Base-by-base conservation (phyloP, 1,140 invertebrate genomes). In the Trachymyrmex cornetzi region DNA sequence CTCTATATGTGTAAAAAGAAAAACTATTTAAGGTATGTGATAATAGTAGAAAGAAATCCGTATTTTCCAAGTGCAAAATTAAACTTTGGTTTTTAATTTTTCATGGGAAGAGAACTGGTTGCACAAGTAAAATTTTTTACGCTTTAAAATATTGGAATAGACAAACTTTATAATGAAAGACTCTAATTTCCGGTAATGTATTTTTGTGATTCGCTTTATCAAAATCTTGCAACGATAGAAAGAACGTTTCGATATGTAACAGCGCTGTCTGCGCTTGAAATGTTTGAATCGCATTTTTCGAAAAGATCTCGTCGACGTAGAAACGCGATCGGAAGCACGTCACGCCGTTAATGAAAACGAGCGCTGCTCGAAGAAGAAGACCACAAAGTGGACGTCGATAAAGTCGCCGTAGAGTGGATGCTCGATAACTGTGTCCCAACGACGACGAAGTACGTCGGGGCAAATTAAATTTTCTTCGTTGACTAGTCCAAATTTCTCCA, bases 381-480 rank as follows among this genome's bases (percentile, higher is more conserved):
- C 55, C 55, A 7, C 80, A 84, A 75, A 75, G 38, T 74, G 55
- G 69, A 50, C 80, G 53, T 84, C 69, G 80, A 84, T 63, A 84
- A 61, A 84, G 69, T 75, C 57, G 55, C 55, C 55, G 38, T 74
- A 19, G 6, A 67, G 48, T n/a, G 53, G 53, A 72, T 72, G 80
- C 34, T 82, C 80, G 67, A 74, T 72, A 82, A 82, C 53, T 14
- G 6, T 71, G 50, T 19, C 14, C 14, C 30, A 30, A 57, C 67
- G n/a, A 48, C 38, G 24, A 82, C 53, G 53, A 59, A 57, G 38
- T 7, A 24, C 67, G 80, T 61, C 44, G 34, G 67, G 74, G 44
- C 57, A 89, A 89, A 89, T 89, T 89, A 87, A 82, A 89, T 87
- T 90, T 81, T 82, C 87, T 67, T 77, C 48, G 24, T 79, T 71